phyloP scores from a whole-genome alignment of 2,888 invertebrate genomes.

The Conomelus anceps region DNA sequence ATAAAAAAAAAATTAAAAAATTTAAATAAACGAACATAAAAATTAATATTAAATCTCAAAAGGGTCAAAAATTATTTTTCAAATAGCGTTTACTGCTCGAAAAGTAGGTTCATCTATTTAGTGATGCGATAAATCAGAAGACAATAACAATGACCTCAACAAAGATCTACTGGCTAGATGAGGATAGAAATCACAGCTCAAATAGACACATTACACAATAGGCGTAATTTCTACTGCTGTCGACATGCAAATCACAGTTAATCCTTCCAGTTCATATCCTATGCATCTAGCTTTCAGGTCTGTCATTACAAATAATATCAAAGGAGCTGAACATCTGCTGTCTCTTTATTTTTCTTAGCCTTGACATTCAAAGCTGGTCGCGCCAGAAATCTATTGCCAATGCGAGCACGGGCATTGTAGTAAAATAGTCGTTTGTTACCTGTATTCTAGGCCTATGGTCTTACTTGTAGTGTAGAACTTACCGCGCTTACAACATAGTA shows the following conservation, averaged over 20 bases:
- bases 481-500: not conserved
- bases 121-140: not conserved
- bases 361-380: not conserved
- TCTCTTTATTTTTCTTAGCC: not conserved
- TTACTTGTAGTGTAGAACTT: not conserved
- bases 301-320: not conserved
- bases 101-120: too few relatives aligned
- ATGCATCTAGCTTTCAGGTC: not conserved
- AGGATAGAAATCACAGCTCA: not conserved
- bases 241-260: not conserved
- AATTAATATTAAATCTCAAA: too few relatives aligned
- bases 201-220: not conserved
- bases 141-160: not conserved
- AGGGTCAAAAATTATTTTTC: too few relatives aligned
- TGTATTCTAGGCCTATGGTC: too few relatives aligned
- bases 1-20: too few relatives aligned
- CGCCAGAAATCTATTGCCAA: not conserved
- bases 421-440: not conserved
- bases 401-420: not conserved
- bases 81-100: too few relatives aligned
- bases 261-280: too few relatives aligned
- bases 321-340: not conserved
- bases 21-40: too few relatives aligned
- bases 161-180: not conserved
- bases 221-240: not conserved